phyloP scores from a whole-genome alignment of 2,113 vertebrate genomes.

The Cebus imitator region DNA sequence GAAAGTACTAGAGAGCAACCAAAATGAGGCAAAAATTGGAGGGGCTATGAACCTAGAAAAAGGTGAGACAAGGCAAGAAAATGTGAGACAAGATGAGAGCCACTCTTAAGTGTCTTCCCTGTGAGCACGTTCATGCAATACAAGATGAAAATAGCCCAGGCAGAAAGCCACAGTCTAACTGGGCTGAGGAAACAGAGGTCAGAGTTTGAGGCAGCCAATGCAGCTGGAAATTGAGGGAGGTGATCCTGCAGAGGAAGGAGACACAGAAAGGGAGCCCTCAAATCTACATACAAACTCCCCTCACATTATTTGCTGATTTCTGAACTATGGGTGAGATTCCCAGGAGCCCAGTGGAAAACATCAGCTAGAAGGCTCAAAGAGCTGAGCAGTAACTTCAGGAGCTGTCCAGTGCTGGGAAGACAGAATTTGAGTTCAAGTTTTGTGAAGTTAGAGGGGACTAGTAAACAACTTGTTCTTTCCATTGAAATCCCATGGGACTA shows the following conservation, averaged over 20 bases:
- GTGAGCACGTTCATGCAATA: neutral
- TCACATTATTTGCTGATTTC: neutral
- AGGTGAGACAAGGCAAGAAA: neutral
- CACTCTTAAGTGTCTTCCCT: neutral
- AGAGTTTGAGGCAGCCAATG: neutral
- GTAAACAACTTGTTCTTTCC: neutral
- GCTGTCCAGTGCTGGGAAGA: neutral
- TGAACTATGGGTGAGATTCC: neutral
- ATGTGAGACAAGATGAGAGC: neutral
- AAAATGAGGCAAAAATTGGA: neutral
- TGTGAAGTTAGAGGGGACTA: neutral
- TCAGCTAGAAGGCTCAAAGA: neutral
- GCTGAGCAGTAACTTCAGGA: neutral
- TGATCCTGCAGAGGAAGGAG: neutral
- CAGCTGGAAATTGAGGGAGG: neutral
- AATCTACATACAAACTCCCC: neutral
- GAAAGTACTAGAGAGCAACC: neutral
- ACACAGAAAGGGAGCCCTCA: neutral
- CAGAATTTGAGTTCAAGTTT: neutral
- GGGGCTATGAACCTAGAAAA: neutral
- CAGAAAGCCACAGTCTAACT: neutral
- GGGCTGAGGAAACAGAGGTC: neutral
- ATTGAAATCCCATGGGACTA: neutral
- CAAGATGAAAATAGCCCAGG: neutral
- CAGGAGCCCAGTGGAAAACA: neutral